A percentile compares a stretch with the other conserved stretches of the same genome.
Evolutionary conservation across 2,888 invertebrate species (phyloP).

Genomic region (Ceriagrion tenellum): DNA sequence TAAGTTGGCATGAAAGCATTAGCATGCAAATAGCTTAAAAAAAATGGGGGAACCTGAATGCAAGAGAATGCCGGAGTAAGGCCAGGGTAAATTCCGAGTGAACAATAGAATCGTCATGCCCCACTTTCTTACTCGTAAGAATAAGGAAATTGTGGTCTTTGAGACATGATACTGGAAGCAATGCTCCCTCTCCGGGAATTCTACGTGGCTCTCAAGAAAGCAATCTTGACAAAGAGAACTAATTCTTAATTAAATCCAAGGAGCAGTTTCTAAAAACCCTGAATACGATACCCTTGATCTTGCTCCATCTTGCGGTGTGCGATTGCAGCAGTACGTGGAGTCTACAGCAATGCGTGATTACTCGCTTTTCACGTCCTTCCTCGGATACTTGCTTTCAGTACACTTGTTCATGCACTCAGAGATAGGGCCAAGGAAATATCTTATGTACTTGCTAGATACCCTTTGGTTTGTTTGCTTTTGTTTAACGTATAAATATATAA

Average conservation of each 20-base stretch:
- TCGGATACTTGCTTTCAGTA: neutral
- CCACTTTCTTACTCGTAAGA: neutral
- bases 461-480: neutral
- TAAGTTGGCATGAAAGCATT: too few species aligned
- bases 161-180: neutral
- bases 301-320: neutral
- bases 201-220: neutral
- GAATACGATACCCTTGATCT: neutral
- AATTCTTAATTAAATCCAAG: neutral
- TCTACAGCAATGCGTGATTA: neutral
- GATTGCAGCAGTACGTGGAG: neutral
- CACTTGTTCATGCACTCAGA: neutral
- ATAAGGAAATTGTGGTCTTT: neutral
- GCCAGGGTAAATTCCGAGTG: neutral
- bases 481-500: too few species aligned
- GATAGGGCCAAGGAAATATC: neutral
- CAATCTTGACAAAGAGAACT: neutral
- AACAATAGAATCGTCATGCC: neutral
- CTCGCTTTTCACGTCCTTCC: neutral
- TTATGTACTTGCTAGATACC: neutral
- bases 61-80: neutral
- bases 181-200: neutral
- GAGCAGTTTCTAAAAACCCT: neutral
- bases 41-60: too few species aligned
- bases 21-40: too few species aligned